phyloP scores from a whole-genome alignment of 2,888 invertebrate species.

The Tenodera sinensis region DNA sequence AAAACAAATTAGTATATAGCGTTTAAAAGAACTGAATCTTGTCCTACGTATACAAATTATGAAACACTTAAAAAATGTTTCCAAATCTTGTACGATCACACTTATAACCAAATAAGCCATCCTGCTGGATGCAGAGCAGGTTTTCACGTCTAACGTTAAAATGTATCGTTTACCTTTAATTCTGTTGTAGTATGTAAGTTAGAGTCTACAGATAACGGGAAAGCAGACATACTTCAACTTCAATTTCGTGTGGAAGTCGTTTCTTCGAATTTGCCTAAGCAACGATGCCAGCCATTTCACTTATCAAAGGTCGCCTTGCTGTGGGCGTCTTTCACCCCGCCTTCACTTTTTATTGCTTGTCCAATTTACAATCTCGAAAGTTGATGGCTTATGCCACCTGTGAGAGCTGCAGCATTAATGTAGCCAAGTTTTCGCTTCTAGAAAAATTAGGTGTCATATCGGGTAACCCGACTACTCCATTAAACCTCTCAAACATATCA shows the following conservation, averaged over 20 bases:
- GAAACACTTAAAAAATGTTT: too few species aligned
- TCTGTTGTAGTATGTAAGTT: neutral
- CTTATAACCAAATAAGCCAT: too few species aligned
- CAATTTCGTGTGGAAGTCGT: neutral
- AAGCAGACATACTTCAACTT: neutral
- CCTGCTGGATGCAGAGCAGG: too few species aligned
- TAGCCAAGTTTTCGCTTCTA: neutral
- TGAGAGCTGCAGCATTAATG: neutral
- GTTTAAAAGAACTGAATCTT: too few species aligned
- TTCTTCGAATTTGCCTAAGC: neutral
- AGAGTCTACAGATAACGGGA: neutral
- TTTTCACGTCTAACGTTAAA: too few species aligned
- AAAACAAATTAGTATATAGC: too few species aligned
- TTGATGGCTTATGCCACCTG: neutral
- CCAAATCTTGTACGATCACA: too few species aligned
- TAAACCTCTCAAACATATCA: too few species aligned
- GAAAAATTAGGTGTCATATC: neutral
- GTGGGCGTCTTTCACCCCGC: neutral
- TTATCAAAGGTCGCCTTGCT: neutral
- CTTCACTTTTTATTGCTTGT: neutral
- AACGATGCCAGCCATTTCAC: neutral
- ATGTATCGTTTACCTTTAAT: neutral
- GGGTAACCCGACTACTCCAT: too few species aligned
- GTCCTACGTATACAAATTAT: too few species aligned
- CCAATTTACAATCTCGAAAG: neutral